Evolutionary conservation across 2,113 vertebrate species (phyloP), one percentile per base, ranked within the genome.

Genomic region (Lagopus muta): DNA sequence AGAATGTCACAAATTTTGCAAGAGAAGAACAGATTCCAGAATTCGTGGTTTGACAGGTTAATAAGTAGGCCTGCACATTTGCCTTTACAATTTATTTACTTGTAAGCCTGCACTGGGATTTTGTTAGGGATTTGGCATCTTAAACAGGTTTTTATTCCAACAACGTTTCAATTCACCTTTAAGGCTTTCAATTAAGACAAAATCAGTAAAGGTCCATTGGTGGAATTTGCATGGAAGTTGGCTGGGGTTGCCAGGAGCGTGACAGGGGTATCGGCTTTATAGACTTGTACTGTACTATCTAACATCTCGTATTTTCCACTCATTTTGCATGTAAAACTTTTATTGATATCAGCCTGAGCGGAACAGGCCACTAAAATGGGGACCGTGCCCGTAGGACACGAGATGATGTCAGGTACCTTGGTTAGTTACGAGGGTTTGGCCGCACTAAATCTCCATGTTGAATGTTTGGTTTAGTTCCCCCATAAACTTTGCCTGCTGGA

Each of bases 241-340:
- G 54, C 8, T 0, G 74, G 80, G 27, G 3, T 5, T 83, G 79
- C 69, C 85, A 88, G 54, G 88, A 65, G 78, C 48, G 7, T 6
- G 72, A 42, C 4, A 71, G 72, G 38, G 79, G 57, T 65, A 86
- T 75, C 67, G 27, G 86, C 30, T 93, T 96, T 96, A 95, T 82
- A 34, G 93, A 34, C 81, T 65, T 50, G 92, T 77, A 36, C 30
- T 8, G 34, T 72, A 45, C 91, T 93, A 93, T 90, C 94, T 79
- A 72, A 79, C 86, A 92, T 93, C 94, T 95, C 8, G 7, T 90
- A 80, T 94, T 95, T 86, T 80, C 93, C 84, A 79, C 94, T 94
- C 66, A 2, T 45, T 91, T 28, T 22, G 73, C 76, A 55, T 32
- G 61, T 96, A 81, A 92, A 95, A 81, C 89, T 94, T 95, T 94